Base-by-base conservation (phyloP, 2,888 invertebrate species). In the Hoplodrina ambigua region DNA sequence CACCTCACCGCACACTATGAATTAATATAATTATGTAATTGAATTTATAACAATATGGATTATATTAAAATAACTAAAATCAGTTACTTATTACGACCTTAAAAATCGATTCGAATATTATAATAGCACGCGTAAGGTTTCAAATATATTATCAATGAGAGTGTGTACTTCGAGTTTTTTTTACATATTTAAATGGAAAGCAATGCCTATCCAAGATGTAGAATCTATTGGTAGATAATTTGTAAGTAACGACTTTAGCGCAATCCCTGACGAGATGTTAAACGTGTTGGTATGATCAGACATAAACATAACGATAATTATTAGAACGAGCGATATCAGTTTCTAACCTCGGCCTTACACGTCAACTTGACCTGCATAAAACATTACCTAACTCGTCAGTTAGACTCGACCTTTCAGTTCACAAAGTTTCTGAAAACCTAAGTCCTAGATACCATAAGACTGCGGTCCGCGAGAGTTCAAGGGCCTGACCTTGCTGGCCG, bases 1-100 rank as follows among this genome's bases (percentile, higher is more conserved):
- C 59, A 98, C 97, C 91, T 99, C 99, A 0, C 99, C 99, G 89
- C 99, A 99, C 15, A 99, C 99, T 99, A 69, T 4, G 10, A 53
- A 70, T 46, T 46, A 37, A 57, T 46, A 19, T 15, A 56, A 3
- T 19, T 44, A 3, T 58, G 0, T 4, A 46, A 41, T 41, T 41
- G 3, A 41, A 41, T 13, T 41, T 41, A 41, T 41, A 41, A 41
- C 13, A 13, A 41, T 41, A 37, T 8, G 8, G 37, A 37, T 37
- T 37, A 37, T 37, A 8, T 8, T 8, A 7, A 37, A 37, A 37
- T 37, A 8, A 8, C 8, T 8, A 7, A 37, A 37, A 37, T 37
- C 37, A 37, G 8, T 37, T 37, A 37, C 8, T 8, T 13, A 41
- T 11, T 41, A 41, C 13, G 41, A 41, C 13, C 3, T n/a, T 41